Base-by-base conservation (phyloP, 2,797 vertebrate species). In the Salarias fasciatus region DNA sequence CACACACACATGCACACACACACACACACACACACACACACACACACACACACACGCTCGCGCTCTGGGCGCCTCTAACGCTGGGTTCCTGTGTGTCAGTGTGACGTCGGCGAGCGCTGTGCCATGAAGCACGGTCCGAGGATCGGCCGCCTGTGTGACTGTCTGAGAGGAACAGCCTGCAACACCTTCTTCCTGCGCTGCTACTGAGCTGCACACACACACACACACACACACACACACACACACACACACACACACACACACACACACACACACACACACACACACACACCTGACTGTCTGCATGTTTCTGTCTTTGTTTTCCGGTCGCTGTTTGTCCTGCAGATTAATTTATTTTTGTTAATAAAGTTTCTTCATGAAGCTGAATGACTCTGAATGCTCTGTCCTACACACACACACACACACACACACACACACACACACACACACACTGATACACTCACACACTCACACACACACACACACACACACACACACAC, bases 131-230 rank as follows among this genome's bases (percentile, higher is more conserved):
- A 94, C 0, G 94, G 93, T 1, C 93, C 93, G 11, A 90, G 94
- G n/a, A 94, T 94, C 8, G 94, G 94, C 2, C 88, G 93, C 5
- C 88, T 94, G 53, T 94, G 94, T 13, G 93, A 94, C 81, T 94
- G 94, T 49, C 90, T 94, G 77, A 83, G 93, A 72, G 94, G 94
- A 59, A 91, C 92, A 0, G 92, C 92, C 11, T 94, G 94, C 77
- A 94, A 94, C 82, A 91, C 90, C 50, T 94, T 94, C 88, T 93
- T 94, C 82, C 85, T 94, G 80, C 91, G 94, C 74, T 94, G 94
- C 86, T 94, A 94, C 88, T 94, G 79, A 93, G 47, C 51, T 12
- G 36, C 47, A 43, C 56, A 55, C 49, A 36, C 65, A 53, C 48
- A 35, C 65, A 43, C 52, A 42, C 53, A 36, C 15, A 36, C 46